These are phyloP conservation scores for Heliconius sara DNA, from an alignment of 2,888 invertebrate genomes.

Conservation along the genomic window DNA sequence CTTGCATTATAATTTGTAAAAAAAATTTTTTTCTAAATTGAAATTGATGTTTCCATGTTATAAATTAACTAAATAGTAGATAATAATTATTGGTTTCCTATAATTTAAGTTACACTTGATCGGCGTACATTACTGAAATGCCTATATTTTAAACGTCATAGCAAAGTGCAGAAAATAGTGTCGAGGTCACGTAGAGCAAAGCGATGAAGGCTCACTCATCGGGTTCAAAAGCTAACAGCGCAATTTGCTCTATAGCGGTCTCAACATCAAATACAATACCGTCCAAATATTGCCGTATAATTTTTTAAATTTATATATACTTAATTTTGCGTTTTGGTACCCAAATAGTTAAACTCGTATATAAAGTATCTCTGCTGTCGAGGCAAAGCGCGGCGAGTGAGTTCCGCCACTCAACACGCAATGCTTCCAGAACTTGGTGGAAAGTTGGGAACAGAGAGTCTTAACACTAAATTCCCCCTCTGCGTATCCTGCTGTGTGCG, in stretches of 20 bases:
- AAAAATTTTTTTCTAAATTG: no score
- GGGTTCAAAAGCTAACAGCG: conserved; percentile 78
- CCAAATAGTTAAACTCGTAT: no score
- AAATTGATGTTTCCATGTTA: background rate
- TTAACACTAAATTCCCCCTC: no score
- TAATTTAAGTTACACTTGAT: background rate
- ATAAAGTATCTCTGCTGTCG: background rate
- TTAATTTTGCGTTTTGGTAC: no score
- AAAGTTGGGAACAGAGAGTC: no score
- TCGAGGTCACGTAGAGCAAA: conserved; percentile 32
- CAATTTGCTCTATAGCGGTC: conserved; percentile 62
- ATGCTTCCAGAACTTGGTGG: no score
- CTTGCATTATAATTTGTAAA: no score
- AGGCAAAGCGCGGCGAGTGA: no score
- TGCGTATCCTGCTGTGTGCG: no score
- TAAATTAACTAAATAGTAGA: background rate
- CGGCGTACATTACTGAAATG: conserved; percentile 4
- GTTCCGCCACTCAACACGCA: no score
- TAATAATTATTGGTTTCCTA: background rate
- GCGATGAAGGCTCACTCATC: conserved; percentile 79
- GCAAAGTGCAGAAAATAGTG: conserved; percentile 41
- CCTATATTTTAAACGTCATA: conserved; percentile 41
- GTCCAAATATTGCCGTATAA: conserved; percentile 32
- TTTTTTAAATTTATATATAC: background rate
- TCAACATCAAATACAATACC: conserved; percentile 30